Percentiles rank a stretch among this genome's conserved stretches.
These are phyloP conservation scores for Nephrotoma appendiculata DNA, from an alignment of 2,888 invertebrate species.

Conservation along the genomic window DNA sequence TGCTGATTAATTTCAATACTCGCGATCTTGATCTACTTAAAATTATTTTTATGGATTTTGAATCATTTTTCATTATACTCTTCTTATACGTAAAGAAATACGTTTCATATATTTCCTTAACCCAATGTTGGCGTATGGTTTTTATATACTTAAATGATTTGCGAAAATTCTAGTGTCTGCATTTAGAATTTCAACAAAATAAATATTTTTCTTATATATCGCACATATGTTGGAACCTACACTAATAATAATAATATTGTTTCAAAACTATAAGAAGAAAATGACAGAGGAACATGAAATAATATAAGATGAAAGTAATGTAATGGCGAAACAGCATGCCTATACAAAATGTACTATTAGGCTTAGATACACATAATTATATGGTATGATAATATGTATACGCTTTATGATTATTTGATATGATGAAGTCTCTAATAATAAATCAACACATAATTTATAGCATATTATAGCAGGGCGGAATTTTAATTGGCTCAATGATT, in stretches of 20 bases:
- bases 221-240: background rate
- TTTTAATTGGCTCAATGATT: background rate
- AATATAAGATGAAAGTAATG: background rate
- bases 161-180: background rate
- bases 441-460: background rate
- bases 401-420: background rate
- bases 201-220: background rate
- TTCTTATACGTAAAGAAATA: background rate
- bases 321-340: background rate
- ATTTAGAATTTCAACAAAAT: background rate
- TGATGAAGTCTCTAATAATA: background rate
- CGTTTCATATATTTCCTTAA: background rate
- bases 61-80: background rate
- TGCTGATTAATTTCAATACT: background rate
- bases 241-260: background rate
- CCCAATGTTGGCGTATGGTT: background rate
- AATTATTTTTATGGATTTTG: background rate
- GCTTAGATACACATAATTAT: background rate
- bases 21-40: background rate
- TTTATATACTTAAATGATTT: background rate
- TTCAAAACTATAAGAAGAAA: background rate
- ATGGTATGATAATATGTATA: background rate
- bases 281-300: background rate
- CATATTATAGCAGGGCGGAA: background rate
- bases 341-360: background rate